Conservation (phyloP, 1,140 invertebrate species). For the Ips nitidus region DNA sequence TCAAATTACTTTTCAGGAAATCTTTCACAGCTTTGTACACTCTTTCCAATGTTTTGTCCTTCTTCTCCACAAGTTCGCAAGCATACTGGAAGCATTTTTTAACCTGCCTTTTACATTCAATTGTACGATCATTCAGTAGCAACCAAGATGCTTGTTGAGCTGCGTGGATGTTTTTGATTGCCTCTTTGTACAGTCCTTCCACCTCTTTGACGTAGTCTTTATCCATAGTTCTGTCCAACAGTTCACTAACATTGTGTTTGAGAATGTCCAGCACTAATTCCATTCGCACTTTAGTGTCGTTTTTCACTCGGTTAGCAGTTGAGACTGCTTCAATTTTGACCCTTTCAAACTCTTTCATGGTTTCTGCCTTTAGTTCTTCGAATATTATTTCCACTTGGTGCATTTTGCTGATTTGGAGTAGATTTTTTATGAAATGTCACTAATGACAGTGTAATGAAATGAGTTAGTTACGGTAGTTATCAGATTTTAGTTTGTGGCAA, state of each 20-base stretch:
- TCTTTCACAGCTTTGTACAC: constrained; percentile 16
- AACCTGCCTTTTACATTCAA: constrained; percentile 15
- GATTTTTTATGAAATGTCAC: background rate
- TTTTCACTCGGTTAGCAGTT: background rate
- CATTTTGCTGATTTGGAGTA: constrained; percentile 3
- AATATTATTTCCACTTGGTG: constrained; percentile 25
- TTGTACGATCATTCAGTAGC: constrained; percentile 4
- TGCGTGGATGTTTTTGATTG: constrained; percentile 20
- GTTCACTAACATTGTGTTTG: constrained; percentile 13
- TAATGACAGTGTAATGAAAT: constrained; percentile 5
- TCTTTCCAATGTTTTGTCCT: constrained; percentile 26
- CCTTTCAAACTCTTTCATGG: constrained; percentile 28
- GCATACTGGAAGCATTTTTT: constrained; percentile 28
- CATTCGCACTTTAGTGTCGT: constrained; percentile 6
- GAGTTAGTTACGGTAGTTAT: background rate
- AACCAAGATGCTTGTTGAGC: constrained; percentile 9
- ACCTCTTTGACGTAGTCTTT: constrained; percentile 21
- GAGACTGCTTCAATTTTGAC: constrained; percentile 15
- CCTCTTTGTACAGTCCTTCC: constrained; percentile 20
- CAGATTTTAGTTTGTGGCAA: too few relatives aligned
- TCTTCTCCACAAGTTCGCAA: constrained; percentile 18
- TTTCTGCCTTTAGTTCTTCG: constrained; percentile 27
- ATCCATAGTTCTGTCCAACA: constrained; percentile 5
- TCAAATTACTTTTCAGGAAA: constrained; percentile 25
- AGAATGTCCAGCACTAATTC: constrained; percentile 17